phyloP scores from a whole-genome alignment of 2,888 invertebrate species.

The Chrysolina americana region DNA sequence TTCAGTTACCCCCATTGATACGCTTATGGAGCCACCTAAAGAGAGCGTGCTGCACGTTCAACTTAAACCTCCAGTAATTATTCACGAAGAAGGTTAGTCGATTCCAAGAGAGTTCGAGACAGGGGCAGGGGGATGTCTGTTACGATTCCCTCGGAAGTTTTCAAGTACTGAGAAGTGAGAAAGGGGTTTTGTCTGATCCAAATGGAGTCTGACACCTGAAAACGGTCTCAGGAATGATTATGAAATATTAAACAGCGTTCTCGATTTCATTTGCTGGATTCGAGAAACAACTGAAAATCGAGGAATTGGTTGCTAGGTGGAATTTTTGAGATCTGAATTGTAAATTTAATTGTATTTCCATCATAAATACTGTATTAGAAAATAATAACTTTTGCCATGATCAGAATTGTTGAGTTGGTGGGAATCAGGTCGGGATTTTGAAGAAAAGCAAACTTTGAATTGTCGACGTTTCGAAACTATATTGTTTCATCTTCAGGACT shows the following conservation, averaged over 20 bases:
- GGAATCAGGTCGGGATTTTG: too few relatives aligned
- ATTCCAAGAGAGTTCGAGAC: constrained; percentile 33
- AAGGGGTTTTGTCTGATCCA: constrained; percentile 31
- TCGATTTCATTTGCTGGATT: background rate
- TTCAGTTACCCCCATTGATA: background rate
- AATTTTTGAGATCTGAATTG: too few relatives aligned
- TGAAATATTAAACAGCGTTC: constrained; percentile 15
- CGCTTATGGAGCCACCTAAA: constrained; percentile 23
- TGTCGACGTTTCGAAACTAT: too few relatives aligned
- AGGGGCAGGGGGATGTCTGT: constrained; percentile 34
- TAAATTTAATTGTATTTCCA: too few relatives aligned
- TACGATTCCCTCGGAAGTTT: constrained; percentile 36
- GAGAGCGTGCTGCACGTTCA: constrained; percentile 20
- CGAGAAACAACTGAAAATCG: background rate
- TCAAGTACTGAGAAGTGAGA: constrained; percentile 28
- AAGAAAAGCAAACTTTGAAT: too few relatives aligned
- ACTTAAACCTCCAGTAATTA: constrained; percentile 43
- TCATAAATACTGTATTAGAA: too few relatives aligned
- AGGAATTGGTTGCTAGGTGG: too few relatives aligned
- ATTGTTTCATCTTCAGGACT: too few relatives aligned
- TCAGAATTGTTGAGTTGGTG: too few relatives aligned
- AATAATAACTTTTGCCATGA: too few relatives aligned
- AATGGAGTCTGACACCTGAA: constrained; percentile 41
- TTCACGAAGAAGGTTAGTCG: constrained; percentile 45
- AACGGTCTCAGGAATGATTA: constrained; percentile 29